A percentile compares a stretch with the other conserved stretches of the same genome.
Evolutionary conservation across 2,888 invertebrate species (phyloP).

Genomic region (Aspidiotus destructor): DNA sequence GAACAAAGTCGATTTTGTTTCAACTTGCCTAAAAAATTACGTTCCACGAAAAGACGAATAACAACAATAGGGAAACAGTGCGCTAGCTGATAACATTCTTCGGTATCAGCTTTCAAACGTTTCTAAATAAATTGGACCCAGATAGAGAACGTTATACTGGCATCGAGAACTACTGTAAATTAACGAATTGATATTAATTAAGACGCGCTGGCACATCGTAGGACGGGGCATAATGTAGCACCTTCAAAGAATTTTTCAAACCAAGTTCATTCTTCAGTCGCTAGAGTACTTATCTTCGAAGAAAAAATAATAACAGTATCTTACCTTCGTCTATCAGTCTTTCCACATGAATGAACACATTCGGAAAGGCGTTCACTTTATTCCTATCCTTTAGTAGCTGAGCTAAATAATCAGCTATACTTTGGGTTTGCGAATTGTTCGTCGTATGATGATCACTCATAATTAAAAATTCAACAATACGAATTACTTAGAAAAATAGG

Average conservation of each 20-base stretch:
- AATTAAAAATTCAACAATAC: slow-evolving; percentile 5
- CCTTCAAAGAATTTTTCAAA: not conserved
- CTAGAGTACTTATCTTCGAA: not conserved
- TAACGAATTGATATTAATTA: slow-evolving; percentile 8
- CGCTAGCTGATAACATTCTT: too few species aligned
- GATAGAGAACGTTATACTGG: not conserved
- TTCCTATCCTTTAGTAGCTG: slow-evolving; percentile 99
- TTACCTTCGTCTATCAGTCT: slow-evolving; percentile 98
- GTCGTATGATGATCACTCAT: slow-evolving; percentile 26
- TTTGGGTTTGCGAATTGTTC: slow-evolving; percentile 59
- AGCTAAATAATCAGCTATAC: slow-evolving; percentile 98
- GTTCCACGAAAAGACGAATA: too few species aligned
- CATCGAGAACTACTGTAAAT: not conserved
- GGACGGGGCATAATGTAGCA: too few species aligned
- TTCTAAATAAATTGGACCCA: slow-evolving; percentile 9
- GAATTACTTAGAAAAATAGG: slow-evolving; percentile 6
- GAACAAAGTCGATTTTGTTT: too few species aligned
- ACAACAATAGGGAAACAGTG: too few species aligned
- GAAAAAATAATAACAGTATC: slow-evolving; percentile 37
- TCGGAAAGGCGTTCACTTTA: slow-evolving; percentile 98
- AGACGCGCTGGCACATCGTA: too few species aligned
- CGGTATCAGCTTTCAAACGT: not conserved
- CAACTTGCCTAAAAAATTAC: too few species aligned
- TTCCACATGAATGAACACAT: slow-evolving; percentile 98
- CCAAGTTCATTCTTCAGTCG: not conserved